A percentile compares a stretch with the other conserved stretches of the same genome.
Evolutionary conservation across 1,140 invertebrate genomes (phyloP).

Genomic region (Chionoecetes opilio): DNA sequence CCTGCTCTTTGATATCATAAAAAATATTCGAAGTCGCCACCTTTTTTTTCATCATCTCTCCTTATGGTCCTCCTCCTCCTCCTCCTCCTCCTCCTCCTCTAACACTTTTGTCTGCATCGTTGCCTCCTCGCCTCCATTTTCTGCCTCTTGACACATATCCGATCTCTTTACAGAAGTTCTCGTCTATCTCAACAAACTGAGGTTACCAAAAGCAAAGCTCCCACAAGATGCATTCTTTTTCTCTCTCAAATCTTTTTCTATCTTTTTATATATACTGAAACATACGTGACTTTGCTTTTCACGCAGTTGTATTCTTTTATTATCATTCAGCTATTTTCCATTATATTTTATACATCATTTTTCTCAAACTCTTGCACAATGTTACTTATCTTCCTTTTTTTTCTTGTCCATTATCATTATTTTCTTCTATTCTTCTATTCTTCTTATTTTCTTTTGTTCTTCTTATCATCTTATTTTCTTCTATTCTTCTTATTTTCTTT

Average conservation of each 20-base stretch:
- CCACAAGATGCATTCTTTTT: not conserved
- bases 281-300: no score
- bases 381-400: not conserved
- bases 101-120: not conserved
- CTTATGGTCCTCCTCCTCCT: no score
- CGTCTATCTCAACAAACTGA: not conserved
- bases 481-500: no score
- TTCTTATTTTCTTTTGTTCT: no score
- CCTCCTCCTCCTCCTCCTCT: not conserved
- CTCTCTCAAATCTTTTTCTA: not conserved
- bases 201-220: not conserved
- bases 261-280: no score
- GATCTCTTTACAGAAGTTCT: not conserved
- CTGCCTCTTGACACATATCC: constrained; percentile 25
- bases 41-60: no score
- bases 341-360: no score
- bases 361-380: no score
- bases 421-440: no score
- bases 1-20: no score
- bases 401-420: not conserved
- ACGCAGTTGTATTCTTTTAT: not conserved
- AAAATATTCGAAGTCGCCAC: no score
- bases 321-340: not conserved
- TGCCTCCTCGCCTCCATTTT: not conserved
- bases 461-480: no score